Base-by-base conservation (phyloP, 2,888 invertebrate genomes). In the Mythimna loreyi region DNA sequence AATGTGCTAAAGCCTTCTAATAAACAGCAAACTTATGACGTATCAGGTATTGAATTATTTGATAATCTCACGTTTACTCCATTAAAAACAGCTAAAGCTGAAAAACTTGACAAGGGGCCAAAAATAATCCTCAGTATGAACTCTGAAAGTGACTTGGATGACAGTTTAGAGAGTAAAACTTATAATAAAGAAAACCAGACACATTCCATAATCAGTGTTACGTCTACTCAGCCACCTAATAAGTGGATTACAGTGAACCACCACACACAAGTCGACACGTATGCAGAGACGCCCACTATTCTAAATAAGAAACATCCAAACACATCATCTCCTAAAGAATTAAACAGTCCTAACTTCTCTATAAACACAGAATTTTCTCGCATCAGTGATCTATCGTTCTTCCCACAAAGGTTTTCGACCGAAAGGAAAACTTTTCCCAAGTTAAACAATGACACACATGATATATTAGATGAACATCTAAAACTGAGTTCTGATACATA, bases 401-500 rank as follows among this genome's bases (percentile, higher is more conserved):
- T 91, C 16, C 95, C 96, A 1, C 94, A 90, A 86, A 90, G 93
- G 77, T 94, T 92, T 84, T 96, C 96, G 0, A 96, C 96, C 1
- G 96, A 96, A 82, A 90, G 90, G 71, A 96, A 96, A 88, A 84
- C 89, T 16, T 81, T 92, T 36, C 89, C 90, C 0, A 93, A 90
- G 87, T 58, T 89, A 1, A 90, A 90, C 78, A 91, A 92, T 67
- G 94, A 94, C 56, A 91, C 91, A 8, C 91, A 94, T 58, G 93
- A 94, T 62, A 74, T 93, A 25, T 84, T 91, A 55, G 93, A 94
- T 56, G 92, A 93, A 28, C 66, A 80, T 52, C 84, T 89, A 3
- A 95, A 93, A 88, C 79, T 94, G 13, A 94, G 93, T 84, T 94
- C 95, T 1, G 96, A 96, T 78, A 96, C 96, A 1, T 96, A 92